phyloP scores from a whole-genome alignment of 2,888 invertebrate genomes.

The Polylopha cassiicola region DNA sequence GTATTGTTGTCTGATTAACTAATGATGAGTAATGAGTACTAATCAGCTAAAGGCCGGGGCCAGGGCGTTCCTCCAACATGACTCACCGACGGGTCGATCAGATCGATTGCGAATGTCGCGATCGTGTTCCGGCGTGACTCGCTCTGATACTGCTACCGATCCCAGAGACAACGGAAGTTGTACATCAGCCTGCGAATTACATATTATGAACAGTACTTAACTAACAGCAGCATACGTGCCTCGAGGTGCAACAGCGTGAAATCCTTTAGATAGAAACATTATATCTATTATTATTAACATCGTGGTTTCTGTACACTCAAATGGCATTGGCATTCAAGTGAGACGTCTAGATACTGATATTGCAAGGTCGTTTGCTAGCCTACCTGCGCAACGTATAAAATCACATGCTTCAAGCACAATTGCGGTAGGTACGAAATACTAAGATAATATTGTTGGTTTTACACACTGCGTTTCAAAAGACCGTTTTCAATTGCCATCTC shows the following conservation, averaged over 20 bases:
- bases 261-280: slow-evolving; percentile 3
- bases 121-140: slow-evolving; percentile 29
- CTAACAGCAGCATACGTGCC: too few relatives aligned
- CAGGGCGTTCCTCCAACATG: slow-evolving; percentile 61
- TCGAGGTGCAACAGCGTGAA: not conserved
- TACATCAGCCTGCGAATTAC: slow-evolving; percentile 29
- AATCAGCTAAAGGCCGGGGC: slow-evolving; percentile 59
- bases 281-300: slow-evolving; percentile 2
- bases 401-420: slow-evolving; percentile 30
- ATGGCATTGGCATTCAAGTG: slow-evolving; percentile 62
- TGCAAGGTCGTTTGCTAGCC: slow-evolving; percentile 53
- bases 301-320: slow-evolving; percentile 3
- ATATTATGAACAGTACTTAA: too few relatives aligned
- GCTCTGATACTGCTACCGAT: slow-evolving; percentile 23
- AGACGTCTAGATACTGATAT: slow-evolving; percentile 55
- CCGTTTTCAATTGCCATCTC: too few relatives aligned
- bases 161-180: slow-evolving; percentile 35
- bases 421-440: slow-evolving; percentile 9
- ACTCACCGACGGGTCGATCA: slow-evolving; percentile 40
- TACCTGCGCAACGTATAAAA: slow-evolving; percentile 42
- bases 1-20: slow-evolving; percentile 48
- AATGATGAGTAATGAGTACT: slow-evolving; percentile 63
- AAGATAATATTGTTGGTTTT: not conserved
- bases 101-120: slow-evolving; percentile 23
- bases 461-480: not conserved